phyloP scores from a whole-genome alignment of 2,797 vertebrate genomes.

The Synaphobranchus kaupii region DNA sequence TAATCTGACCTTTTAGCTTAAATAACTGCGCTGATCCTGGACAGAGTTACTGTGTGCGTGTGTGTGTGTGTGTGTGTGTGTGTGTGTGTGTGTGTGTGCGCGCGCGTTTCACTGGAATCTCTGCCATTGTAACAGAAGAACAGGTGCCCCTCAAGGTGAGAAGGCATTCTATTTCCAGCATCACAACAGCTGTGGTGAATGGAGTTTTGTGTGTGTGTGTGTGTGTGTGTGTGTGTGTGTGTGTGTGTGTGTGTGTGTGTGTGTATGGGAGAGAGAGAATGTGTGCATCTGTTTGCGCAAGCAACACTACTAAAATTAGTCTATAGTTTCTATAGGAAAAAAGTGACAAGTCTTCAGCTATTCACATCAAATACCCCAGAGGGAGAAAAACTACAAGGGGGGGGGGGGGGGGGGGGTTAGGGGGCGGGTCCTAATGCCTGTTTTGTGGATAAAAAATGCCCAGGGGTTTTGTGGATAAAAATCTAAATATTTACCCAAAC shows the following conservation, averaged over 20 bases:
- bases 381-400: neutral
- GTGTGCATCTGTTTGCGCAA: neutral
- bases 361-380: neutral
- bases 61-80: neutral
- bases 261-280: neutral
- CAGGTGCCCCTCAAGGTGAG: slow-evolving; percentile 38
- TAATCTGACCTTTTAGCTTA: neutral
- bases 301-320: neutral
- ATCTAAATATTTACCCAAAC: slow-evolving; percentile 19
- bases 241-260: neutral
- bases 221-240: neutral
- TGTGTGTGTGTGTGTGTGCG: neutral
- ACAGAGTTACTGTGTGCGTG: neutral
- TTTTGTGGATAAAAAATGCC: neutral
- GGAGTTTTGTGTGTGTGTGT: neutral
- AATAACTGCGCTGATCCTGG: neutral
- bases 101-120: neutral
- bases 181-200: neutral
- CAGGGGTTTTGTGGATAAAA: neutral
- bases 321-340: neutral
- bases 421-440: neutral
- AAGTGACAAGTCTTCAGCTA: neutral
- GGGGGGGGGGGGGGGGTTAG: too few relatives aligned
- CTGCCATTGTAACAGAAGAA: slow-evolving; percentile 38
- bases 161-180: slow-evolving; percentile 31